Evolutionary conservation across 2,113 vertebrate genomes (phyloP).

Genomic region (Pedionomus torquatus): DNA sequence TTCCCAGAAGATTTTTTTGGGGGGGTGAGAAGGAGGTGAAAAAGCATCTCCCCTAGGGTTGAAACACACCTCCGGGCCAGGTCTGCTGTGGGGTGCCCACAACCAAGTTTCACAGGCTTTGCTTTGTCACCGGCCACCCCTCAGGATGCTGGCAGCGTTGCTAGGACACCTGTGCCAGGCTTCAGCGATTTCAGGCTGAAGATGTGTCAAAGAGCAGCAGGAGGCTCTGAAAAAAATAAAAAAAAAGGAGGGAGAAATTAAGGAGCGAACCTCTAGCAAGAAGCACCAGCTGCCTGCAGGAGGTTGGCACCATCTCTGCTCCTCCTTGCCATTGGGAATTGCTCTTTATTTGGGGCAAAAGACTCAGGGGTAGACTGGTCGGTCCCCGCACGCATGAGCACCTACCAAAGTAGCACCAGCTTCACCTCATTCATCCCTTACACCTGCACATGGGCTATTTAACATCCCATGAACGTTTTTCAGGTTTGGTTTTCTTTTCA

Average conservation of each 20-base stretch:
- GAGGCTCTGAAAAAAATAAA: not conserved
- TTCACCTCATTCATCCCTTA: not conserved
- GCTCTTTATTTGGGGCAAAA: not conserved
- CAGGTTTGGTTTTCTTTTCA: too few relatives aligned
- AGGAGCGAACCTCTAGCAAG: not conserved
- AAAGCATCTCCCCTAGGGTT: not conserved
- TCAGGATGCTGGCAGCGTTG: not conserved
- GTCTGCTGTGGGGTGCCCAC: not conserved
- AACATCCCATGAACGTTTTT: too few relatives aligned
- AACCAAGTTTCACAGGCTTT: not conserved
- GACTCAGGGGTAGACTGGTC: too few relatives aligned
- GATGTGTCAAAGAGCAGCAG: not conserved
- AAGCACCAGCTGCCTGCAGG: not conserved
- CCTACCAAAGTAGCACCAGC: not conserved
- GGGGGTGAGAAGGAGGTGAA: not conserved
- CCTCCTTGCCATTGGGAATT: not conserved
- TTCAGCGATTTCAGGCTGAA: not conserved
- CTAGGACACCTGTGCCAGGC: not conserved
- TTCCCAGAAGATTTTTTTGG: not conserved
- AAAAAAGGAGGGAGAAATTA: not conserved
- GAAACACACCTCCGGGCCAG: not conserved
- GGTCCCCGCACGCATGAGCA: rapidly evolving
- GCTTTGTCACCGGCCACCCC: not conserved
- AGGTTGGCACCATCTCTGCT: rapidly evolving
- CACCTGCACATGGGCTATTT: not conserved